Base-by-base conservation (phyloP, 2,888 invertebrate genomes). In the Philhelius pedissequus region DNA sequence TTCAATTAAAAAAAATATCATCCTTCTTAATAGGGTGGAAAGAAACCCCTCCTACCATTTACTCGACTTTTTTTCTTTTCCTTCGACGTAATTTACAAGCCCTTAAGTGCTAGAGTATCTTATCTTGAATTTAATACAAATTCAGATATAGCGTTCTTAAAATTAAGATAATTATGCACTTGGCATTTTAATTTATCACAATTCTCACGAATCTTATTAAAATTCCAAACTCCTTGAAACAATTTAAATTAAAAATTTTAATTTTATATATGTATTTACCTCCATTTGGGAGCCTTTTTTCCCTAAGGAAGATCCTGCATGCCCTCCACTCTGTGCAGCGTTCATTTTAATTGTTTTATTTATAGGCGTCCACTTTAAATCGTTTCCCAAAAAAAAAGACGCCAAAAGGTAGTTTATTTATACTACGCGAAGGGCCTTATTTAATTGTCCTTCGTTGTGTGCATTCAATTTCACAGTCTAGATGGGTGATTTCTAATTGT, bases 271-370 rank as follows among this genome's bases (percentile, higher is more conserved):
- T n/a, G n/a, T n/a, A 78, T 68, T 91, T 91, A 92, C 91, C 91
- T 92, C 91, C 89, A 92, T 90, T 88, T 92, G 91, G 58, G 91
- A 91, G 87, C 92, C 92, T 87, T 92, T 92, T 88, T 92, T 92
- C 86, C 91, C 90, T 87, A 92, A 89, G 50, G 91, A 90, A 66
- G 91, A 89, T 66, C 90, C 89, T 40, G 91, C 88, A 86, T 91
- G 91, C 78, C 91, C 91, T 73, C 91, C 91, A 88, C 91, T 92
- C 80, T 92, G 91, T 87, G 92, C 91, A 80, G 92, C 91, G 88
- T 92, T 92, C 91, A 91, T 91, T 71, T 86, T 87, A 76, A 22
- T 81, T 64, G n/a, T 64, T 64, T 58, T 70, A 56, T 52, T 45
- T 70, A 7, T 35, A 45, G 66, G 68, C 13, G 22, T 13, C 6